Percentiles rank a stretch among this genome's conserved stretches.
These are phyloP conservation scores for Drosophila peninsularis DNA, from an alignment of 2,888 invertebrate genomes.

Conservation along the genomic window DNA sequence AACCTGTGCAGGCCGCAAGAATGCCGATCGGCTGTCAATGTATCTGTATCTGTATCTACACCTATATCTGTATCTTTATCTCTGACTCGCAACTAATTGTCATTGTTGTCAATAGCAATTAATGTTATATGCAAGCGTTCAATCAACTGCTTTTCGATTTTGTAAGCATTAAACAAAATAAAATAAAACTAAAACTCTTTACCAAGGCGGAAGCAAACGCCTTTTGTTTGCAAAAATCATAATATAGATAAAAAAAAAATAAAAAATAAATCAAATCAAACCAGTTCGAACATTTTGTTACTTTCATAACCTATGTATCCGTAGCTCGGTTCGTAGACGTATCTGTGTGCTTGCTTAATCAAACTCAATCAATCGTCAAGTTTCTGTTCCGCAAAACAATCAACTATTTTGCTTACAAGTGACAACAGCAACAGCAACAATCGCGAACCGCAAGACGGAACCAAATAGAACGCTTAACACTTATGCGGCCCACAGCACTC, in stretches of 20 bases:
- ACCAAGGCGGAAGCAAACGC: slow-evolving; percentile 61
- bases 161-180: slow-evolving; percentile 34
- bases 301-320: slow-evolving; percentile 58
- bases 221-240: slow-evolving; percentile 53
- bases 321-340: slow-evolving; percentile 9
- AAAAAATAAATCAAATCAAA: slow-evolving; percentile 33
- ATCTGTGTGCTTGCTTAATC: slow-evolving; percentile 58
- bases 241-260: slow-evolving; percentile 2
- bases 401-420: slow-evolving; percentile 72
- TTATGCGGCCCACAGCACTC: slow-evolving; percentile 17
- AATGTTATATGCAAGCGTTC: slow-evolving; percentile 31
- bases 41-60: slow-evolving; percentile 7
- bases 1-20: slow-evolving; percentile 58
- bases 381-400: slow-evolving; percentile 69
- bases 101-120: slow-evolving; percentile 46
- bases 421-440: slow-evolving; percentile 36
- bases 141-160: slow-evolving; percentile 30
- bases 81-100: slow-evolving; percentile 18
- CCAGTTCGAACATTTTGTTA: slow-evolving; percentile 61
- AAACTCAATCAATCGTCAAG: slow-evolving; percentile 73
- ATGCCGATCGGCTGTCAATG: slow-evolving; percentile 32
- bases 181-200: slow-evolving; percentile 49
- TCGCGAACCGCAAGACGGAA: slow-evolving; percentile 59
- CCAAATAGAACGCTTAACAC: slow-evolving; percentile 45
- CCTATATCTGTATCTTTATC: background rate